phyloP scores from a whole-genome alignment of 2,888 invertebrate genomes.

The Hyalella azteca region DNA sequence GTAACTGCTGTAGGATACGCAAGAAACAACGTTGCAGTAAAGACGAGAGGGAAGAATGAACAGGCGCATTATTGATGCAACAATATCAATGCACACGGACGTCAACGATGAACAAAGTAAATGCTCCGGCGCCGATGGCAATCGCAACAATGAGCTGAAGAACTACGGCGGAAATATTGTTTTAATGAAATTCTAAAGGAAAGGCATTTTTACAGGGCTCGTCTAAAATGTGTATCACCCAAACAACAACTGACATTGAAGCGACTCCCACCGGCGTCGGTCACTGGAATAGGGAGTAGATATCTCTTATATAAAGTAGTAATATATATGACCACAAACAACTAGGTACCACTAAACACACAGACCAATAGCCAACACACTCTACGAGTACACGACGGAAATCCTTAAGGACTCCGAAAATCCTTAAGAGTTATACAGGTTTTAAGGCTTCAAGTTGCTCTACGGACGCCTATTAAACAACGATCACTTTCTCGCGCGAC shows the following conservation, averaged over 20 bases:
- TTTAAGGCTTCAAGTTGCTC: conserved; percentile 11
- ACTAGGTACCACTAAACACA: conserved; percentile 17
- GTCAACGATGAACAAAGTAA: background rate
- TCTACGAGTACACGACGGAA: background rate
- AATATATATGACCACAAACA: conserved; percentile 30
- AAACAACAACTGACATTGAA: background rate
- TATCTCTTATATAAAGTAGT: conserved; percentile 28
- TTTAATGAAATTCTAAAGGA: background rate
- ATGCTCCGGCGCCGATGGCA: background rate
- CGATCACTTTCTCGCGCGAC: background rate
- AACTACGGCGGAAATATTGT: conserved; percentile 5
- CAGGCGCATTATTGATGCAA: background rate
- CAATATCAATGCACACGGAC: background rate
- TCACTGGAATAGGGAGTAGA: conserved; percentile 20
- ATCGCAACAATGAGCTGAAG: background rate
- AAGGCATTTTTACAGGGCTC: conserved; percentile 8
- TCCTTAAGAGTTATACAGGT: conserved; percentile 24
- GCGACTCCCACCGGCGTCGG: background rate
- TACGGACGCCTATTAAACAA: conserved; percentile 12
- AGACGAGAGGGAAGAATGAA: background rate
- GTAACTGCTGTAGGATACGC: background rate
- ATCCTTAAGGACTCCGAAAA: background rate
- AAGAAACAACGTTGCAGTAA: conserved; percentile 1
- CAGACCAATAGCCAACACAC: conserved; percentile 2
- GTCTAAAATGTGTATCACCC: conserved; percentile 28